These are phyloP conservation scores for Drusus annulatus DNA, from an alignment of 1,140 invertebrate species.

Conservation along the genomic window DNA sequence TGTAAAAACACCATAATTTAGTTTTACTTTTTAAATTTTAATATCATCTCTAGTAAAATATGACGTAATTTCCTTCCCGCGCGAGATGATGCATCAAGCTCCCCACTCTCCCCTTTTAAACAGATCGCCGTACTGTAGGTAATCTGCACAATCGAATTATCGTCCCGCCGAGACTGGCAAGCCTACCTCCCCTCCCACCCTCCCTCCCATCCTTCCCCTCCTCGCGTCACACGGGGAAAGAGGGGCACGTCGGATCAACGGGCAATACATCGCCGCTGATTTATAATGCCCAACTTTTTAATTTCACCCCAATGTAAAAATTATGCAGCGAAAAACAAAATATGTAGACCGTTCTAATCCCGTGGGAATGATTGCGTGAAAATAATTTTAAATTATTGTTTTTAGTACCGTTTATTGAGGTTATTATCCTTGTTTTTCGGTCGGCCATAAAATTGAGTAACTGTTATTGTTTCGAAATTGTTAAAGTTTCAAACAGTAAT, in stretches of 20 bases:
- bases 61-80: slow-evolving; percentile 9
- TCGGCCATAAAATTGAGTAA: slow-evolving; percentile 9
- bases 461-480: neutral
- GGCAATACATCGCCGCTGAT: slow-evolving; percentile 50
- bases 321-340: slow-evolving; percentile 22
- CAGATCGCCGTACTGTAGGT: slow-evolving; percentile 45
- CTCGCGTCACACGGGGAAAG: neutral
- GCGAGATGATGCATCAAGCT: slow-evolving; percentile 26
- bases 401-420: slow-evolving; percentile 25
- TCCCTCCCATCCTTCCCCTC: too few relatives aligned
- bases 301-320: slow-evolving; percentile 42
- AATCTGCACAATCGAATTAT: slow-evolving; percentile 56
- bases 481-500: neutral
- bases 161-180: slow-evolving; percentile 40
- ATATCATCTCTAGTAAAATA: slow-evolving; percentile 11
- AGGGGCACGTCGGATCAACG: slow-evolving; percentile 27
- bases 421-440: neutral
- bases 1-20: too few relatives aligned
- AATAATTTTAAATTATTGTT: neutral
- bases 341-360: too few relatives aligned
- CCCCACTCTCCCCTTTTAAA: slow-evolving; percentile 19
- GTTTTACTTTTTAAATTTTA: too few relatives aligned
- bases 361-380: too few relatives aligned
- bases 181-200: slow-evolving; percentile 10
- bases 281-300: slow-evolving; percentile 36